phyloP scores from a whole-genome alignment of 2,113 vertebrate genomes.

The Strix aluco region DNA sequence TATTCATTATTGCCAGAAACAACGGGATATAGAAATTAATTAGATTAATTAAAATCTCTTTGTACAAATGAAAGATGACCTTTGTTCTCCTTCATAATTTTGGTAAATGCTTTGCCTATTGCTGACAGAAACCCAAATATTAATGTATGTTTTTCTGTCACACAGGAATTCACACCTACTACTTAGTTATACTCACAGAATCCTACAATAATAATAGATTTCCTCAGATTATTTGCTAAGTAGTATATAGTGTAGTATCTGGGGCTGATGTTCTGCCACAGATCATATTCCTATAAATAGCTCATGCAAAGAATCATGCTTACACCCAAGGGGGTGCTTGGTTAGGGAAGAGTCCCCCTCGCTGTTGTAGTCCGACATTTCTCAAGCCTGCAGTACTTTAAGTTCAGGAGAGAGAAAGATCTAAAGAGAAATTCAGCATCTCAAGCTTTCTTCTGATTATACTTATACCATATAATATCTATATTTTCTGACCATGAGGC shows the following conservation, averaged over 20 bases:
- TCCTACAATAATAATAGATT: not conserved
- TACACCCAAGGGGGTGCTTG: not conserved
- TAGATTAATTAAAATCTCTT: slow-evolving; percentile 1
- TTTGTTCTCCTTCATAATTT: not conserved
- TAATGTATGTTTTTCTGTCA: not conserved
- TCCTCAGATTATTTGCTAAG: not conserved
- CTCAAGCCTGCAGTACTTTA: not conserved
- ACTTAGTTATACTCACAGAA: not conserved
- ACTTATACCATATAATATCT: not conserved
- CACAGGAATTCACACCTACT: not conserved
- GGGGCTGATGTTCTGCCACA: not conserved
- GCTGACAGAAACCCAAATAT: not conserved
- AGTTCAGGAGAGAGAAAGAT: not conserved
- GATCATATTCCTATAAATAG: not conserved
- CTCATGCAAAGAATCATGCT: not conserved
- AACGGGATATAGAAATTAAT: not conserved
- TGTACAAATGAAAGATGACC: not conserved
- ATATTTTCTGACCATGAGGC: not conserved
- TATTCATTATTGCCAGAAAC: slow-evolving; percentile 8
- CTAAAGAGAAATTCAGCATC: not conserved
- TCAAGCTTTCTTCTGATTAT: not conserved
- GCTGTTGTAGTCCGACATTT: not conserved
- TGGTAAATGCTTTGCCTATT: not conserved
- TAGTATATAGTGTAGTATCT: not conserved
- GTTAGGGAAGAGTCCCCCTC: not conserved